Evolutionary conservation across 2,113 vertebrate genomes (phyloP), one percentile per base, ranked within the genome.

Genomic region (Acrocephalus kingi): DNA sequence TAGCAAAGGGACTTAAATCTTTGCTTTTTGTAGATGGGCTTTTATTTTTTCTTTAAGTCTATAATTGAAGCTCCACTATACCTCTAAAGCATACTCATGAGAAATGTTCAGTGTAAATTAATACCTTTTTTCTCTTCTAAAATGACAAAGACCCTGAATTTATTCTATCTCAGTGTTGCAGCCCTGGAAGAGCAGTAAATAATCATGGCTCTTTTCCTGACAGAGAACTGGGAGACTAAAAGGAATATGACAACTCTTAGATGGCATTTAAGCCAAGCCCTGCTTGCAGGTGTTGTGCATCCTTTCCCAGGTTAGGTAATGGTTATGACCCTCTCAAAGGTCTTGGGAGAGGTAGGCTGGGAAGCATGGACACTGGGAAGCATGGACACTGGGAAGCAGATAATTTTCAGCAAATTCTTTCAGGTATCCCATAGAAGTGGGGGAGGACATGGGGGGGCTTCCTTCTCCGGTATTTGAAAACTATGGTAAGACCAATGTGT

Each of bases 61-160:
- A 15, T 37, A 27, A 76, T 43, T 84, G 33, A 17, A 83, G 20
- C 9, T 79, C 24, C 21, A 24, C 37, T 59, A 49, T 27, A 39
- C 35, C 23, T 87, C 31, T 33, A 58, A 83, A 74, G 17, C 21
- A 81, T 45, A 35, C 12, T 84, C 2, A 12, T n/a, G 11, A 94
- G n/a, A 69, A 83, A 83, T 27, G 5, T 49, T 74, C 28, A 64
- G 4, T 90, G 79, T 94, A 92, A 95, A 89, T 89, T 63, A 95
- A 79, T 35, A 83, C 15, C 55, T 56, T 86, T 93, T 92, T 93
- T 97, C 84, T 91, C 8, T 67, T 87, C 16, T 77, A 68, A 86
- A 86, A 79, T 46, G 8, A 43, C 5, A 81, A 84, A 55, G 4
- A 2, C 13, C 3, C 33, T 45, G 19, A 80, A 73, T 73, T 75